These are phyloP conservation scores for Drosophila incognita DNA, from an alignment of 2,888 invertebrate genomes.

Conservation along the genomic window DNA sequence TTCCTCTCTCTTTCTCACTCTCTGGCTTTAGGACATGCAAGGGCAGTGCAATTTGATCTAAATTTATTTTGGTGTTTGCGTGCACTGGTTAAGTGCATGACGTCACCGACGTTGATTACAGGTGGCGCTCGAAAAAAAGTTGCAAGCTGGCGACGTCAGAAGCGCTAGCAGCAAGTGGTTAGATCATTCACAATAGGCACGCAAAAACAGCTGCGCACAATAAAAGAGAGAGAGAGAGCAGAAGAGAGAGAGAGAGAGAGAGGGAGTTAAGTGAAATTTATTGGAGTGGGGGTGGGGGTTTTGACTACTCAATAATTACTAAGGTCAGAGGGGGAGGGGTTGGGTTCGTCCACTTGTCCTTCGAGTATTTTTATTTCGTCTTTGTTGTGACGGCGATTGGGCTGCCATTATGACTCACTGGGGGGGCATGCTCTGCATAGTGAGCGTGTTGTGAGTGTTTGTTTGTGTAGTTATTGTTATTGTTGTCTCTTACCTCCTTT, in stretches of 20 bases:
- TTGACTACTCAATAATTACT: constrained; percentile 32
- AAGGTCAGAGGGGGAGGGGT: constrained; percentile 48
- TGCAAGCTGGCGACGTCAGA: constrained; percentile 44
- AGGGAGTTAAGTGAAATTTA: constrained; percentile 42
- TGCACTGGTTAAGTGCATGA: constrained; percentile 59
- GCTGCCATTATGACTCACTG: constrained; percentile 63
- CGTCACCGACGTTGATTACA: constrained; percentile 74
- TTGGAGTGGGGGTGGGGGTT: constrained; percentile 6
- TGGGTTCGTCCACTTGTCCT: constrained; percentile 66
- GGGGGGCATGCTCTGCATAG: constrained; percentile 4
- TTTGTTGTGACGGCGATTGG: constrained; percentile 72
- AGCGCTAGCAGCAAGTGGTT: constrained; percentile 68
- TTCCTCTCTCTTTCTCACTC: constrained; percentile 10
- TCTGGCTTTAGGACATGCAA: constrained; percentile 56
- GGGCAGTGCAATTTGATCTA: constrained; percentile 52
- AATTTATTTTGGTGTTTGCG: constrained; percentile 42
- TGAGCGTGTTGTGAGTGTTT: neutral
- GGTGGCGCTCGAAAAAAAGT: constrained; percentile 57
- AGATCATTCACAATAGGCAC: constrained; percentile 68
- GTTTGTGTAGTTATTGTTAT: constrained; percentile 13
- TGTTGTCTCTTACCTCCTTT: constrained; percentile 89
- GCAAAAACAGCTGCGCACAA: constrained; percentile 56
- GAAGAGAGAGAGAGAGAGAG: constrained; percentile 7
- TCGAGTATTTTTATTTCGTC: constrained; percentile 63
- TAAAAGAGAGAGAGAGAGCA: constrained; percentile 4